Evolutionary conservation across 1,140 invertebrate species (phyloP), one percentile per base, ranked within the genome.

Genomic region (Odontomachus brunneus): DNA sequence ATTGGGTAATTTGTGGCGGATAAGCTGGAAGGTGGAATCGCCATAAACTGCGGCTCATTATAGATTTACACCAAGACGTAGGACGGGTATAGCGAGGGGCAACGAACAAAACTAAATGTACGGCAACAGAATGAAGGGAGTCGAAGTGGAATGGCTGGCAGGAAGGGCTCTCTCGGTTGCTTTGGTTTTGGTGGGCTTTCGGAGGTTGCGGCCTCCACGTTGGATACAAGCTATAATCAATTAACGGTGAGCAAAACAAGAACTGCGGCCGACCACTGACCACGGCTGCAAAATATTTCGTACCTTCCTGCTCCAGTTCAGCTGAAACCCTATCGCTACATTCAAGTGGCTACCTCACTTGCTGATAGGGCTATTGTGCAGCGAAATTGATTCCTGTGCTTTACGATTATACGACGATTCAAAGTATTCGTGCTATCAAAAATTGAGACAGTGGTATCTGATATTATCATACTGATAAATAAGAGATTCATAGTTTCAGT

Each of bases 161-260:
- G 75, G 51, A 76, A 85, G 80, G 83, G 84, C 76, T 81, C 65
- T 81, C 65, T 73, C 55, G 76, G 76, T 33, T 72, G 82, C 69
- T 69, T 74, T 75, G 78, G 69, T 55, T 82, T 76, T 81, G 67
- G 71, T 75, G 67, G 73, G 81, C 73, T 86, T 67, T 26, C 65
- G 66, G 85, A 86, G 89, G 85, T 89, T 89, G 82, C 62, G 84
- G 87, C 71, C 87, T 86, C 86, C 85, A 85, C 84, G 85, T 63
- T 80, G 83, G 86, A 83, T 90, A 89, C 89, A 89, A 92, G 84
- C 91, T 89, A 90, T 92, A 92, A 93, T 93, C 91, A 92, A 93
- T 93, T 92, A 92, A 92, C 91, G 89, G 38, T 63, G 53, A 74
- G 85, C 82, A 84, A 90, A 87, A 91, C 91, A 91, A 92, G 91